Base-by-base conservation (phyloP, 2,888 invertebrate species). In the Anticlea derivata region DNA sequence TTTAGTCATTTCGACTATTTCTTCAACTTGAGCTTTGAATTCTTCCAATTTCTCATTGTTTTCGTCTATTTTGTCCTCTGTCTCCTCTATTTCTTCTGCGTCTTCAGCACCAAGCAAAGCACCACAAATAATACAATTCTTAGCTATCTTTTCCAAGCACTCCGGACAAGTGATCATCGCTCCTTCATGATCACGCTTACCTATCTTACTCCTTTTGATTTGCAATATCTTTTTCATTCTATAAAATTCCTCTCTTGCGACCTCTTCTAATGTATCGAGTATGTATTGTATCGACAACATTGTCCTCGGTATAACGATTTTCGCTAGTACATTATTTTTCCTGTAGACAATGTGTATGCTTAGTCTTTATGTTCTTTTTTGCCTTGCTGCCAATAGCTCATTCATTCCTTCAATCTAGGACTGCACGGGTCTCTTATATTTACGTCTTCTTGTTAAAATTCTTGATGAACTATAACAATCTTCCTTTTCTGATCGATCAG, bases 231-330 rank as follows among this genome's bases (percentile, higher is more conserved):
- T 72, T 59, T 75, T 76, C 0, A 74, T 31, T 58, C 76, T 64
- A 34, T 61, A 76, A 23, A 72, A 73, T 5, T 77, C 70, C 31
- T 78, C 75, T 58, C 78, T 68, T 0, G 59, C 70, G 3, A 58
- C 35, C 47, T 78, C 78, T 49, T 77, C 74, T 10, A 79, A 24
- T 50, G 70, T 68, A 7, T 55, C 48, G 6, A 58, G 29, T 27
- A 78, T 76, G 26, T 78, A 78, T 4, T 27, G 41, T 22, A 73
- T 62, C 0, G 71, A 74, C 1, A 58, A 55, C 13, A 57, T 46
- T 2, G 69, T 67, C 60, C 62, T 70, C 4, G 77, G 77, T 45
- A 76, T 65, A 2, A 77, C 65, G n/a, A 74, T 55, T 60, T 69
- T 75, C 7, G 50, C 56, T 39, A 80, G 59, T 20, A 77, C 70